Conservation (phyloP, 2,113 vertebrate genomes). For the Ellobius talpinus region DNA sequence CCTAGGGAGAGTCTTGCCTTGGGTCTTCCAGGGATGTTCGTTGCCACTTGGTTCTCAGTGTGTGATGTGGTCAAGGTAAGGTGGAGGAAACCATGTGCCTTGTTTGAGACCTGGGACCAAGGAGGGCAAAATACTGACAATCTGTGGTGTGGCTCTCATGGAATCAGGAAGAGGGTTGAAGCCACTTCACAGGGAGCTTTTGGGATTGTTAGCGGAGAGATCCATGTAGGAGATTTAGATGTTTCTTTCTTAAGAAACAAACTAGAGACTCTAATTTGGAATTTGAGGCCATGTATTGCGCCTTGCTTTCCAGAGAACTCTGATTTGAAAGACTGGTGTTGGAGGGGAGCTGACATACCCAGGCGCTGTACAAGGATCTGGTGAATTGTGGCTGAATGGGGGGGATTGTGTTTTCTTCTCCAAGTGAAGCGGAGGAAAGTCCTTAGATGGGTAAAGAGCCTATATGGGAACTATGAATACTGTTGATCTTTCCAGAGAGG, state of each 20-base stretch:
- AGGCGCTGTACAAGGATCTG: not conserved
- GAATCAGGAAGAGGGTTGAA: not conserved
- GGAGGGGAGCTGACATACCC: not conserved
- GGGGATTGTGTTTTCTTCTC: not conserved
- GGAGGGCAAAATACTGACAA: not conserved
- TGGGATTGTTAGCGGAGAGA: not conserved
- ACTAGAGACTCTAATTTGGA: not conserved
- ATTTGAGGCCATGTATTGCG: not conserved
- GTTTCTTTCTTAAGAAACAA: constrained; percentile 1
- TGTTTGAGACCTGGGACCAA: not conserved
- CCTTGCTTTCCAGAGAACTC: not conserved
- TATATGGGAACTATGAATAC: not conserved
- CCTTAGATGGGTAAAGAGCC: not conserved
- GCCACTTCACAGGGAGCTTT: not conserved
- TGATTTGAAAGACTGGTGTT: not conserved
- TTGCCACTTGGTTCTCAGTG: not conserved
- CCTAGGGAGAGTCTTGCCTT: not conserved
- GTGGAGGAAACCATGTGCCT: not conserved
- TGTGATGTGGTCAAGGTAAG: no score
- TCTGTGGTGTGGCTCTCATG: not conserved
- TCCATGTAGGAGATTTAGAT: not conserved
- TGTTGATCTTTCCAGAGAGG: not conserved
- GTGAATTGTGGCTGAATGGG: not conserved
- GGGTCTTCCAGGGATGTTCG: not conserved
- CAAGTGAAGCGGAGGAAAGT: not conserved